Evolutionary conservation across 2,113 vertebrate genomes (phyloP).

Genomic region (Coreoperca whiteheadi): DNA sequence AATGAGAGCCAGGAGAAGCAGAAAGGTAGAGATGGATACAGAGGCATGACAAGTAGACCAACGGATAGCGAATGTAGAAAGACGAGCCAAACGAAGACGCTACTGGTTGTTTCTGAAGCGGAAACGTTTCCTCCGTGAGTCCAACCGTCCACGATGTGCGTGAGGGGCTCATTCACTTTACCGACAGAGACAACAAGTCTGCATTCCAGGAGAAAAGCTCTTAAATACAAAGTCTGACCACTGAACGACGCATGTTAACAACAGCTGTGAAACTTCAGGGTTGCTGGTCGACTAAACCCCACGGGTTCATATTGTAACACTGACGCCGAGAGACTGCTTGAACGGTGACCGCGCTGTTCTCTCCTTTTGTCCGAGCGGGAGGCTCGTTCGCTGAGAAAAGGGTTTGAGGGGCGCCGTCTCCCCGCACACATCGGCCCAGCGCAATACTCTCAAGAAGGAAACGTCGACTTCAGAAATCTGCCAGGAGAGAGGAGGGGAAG

Average conservation of each 20-base stretch:
- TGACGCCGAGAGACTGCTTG: not conserved
- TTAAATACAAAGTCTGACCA: not conserved
- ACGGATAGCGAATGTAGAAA: not conserved
- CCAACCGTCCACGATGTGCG: not conserved
- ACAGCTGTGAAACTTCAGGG: too few relatives aligned
- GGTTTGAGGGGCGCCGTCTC: conserved; percentile 14
- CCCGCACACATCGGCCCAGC: not conserved
- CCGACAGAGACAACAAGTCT: not conserved
- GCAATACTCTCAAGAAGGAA: not conserved
- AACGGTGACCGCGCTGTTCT: too few relatives aligned
- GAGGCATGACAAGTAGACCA: not conserved
- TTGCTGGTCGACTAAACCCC: not conserved
- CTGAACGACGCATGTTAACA: not conserved
- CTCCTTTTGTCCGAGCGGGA: too few relatives aligned
- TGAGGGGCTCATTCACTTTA: not conserved
- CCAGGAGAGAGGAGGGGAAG: conserved; percentile 14
- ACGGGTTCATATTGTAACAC: not conserved
- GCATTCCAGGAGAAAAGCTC: too few relatives aligned
- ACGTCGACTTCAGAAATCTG: conserved; percentile 38
- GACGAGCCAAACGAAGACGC: not conserved
- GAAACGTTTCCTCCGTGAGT: not conserved
- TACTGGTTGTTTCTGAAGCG: not conserved
- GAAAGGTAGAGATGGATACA: not conserved
- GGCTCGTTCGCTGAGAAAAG: conserved; percentile 18
- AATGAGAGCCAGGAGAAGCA: not conserved